Evolutionary conservation across 2,113 vertebrate genomes (phyloP).

Genomic region (Physeter macrocephalus): DNA sequence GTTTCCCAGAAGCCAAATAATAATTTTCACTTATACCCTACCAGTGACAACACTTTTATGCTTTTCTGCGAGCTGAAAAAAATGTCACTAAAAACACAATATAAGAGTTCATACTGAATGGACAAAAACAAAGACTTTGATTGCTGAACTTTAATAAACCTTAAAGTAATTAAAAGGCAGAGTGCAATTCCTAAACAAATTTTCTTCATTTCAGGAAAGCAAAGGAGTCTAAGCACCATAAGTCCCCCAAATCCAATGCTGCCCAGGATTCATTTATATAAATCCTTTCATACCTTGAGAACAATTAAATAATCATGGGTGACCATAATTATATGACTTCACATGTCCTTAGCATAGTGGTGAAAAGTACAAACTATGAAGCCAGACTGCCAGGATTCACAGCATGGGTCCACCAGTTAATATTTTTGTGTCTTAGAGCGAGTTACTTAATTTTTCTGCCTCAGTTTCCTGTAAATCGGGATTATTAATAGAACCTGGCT

Average conservation of each 20-base stretch:
- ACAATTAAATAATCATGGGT: background rate
- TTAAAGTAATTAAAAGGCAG: background rate
- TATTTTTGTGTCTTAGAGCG: conserved; percentile 4
- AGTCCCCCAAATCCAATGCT: background rate
- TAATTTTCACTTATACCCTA: background rate
- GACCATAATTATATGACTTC: background rate
- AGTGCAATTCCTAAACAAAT: background rate
- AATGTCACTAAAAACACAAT: background rate
- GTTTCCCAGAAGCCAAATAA: background rate
- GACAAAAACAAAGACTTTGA: background rate
- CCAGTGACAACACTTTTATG: background rate
- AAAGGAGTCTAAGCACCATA: background rate
- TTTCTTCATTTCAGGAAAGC: background rate
- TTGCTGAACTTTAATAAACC: background rate
- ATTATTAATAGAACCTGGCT: background rate
- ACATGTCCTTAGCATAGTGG: background rate
- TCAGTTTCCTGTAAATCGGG: background rate
- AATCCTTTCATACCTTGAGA: background rate
- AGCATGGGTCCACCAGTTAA: background rate
- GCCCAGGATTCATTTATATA: background rate
- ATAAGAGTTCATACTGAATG: background rate
- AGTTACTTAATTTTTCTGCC: background rate
- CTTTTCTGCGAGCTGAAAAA: background rate
- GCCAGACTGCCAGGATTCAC: background rate
- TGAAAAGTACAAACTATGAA: conserved; percentile 10